Evolutionary conservation across 2,797 vertebrate species (phyloP).

Genomic region (Hoplostethus mediterraneus): DNA sequence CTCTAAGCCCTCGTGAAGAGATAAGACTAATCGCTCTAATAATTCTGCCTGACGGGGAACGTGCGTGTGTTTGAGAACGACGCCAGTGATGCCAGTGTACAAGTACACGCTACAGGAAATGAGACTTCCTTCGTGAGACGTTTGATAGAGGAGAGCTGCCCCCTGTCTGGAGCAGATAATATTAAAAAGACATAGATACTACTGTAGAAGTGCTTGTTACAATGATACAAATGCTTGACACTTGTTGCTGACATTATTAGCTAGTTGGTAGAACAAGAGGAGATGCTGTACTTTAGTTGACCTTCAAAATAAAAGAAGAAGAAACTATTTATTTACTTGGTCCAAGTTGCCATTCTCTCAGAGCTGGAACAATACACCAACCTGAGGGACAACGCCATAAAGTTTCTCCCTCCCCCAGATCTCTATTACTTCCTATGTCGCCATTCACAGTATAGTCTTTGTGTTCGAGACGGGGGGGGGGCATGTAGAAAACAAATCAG

Average conservation of each 20-base stretch:
- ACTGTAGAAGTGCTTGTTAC: slow-evolving; percentile 6
- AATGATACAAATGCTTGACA: neutral
- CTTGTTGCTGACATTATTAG: neutral
- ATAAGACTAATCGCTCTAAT: slow-evolving; percentile 47
- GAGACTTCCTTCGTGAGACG: slow-evolving; percentile 62
- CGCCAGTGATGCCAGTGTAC: slow-evolving; percentile 3
- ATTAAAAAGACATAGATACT: slow-evolving; percentile 26
- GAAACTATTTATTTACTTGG: neutral
- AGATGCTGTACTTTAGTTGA: neutral
- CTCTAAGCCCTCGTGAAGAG: slow-evolving; percentile 35
- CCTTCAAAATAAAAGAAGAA: neutral
- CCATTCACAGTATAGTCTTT: slow-evolving; percentile 7
- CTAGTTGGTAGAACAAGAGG: neutral
- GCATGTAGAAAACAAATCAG: slow-evolving; percentile 36
- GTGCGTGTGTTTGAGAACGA: neutral
- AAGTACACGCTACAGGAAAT: slow-evolving; percentile 57
- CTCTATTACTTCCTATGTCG: neutral
- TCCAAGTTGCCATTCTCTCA: neutral
- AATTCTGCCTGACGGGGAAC: slow-evolving; percentile 26
- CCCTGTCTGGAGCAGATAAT: slow-evolving; percentile 56
- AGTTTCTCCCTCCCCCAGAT: neutral
- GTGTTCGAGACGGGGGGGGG: neutral
- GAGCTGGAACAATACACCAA: neutral
- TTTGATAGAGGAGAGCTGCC: slow-evolving; percentile 35
- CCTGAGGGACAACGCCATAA: neutral